These are phyloP conservation scores for Oreochromis tanganicae DNA, from an alignment of 2,113 vertebrate species.

Conservation along the genomic window DNA sequence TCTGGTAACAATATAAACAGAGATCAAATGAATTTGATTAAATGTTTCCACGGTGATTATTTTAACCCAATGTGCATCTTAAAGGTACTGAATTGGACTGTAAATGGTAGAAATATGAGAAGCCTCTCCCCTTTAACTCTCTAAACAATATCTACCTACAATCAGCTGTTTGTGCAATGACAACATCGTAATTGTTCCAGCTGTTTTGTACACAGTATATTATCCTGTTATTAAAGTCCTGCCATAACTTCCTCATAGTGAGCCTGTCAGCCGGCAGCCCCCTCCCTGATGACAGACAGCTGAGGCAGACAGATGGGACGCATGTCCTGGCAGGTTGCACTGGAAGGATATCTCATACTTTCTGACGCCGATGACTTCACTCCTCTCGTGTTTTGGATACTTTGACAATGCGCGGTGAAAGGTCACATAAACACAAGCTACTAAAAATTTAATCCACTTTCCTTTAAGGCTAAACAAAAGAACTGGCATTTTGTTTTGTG, in stretches of 20 bases:
- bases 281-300: conserved; percentile 11
- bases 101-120: background rate
- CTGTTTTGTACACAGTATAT: background rate
- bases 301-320: conserved; percentile 26
- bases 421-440: background rate
- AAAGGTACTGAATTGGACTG: background rate
- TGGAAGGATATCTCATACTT: background rate
- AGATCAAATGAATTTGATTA: background rate
- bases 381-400: background rate
- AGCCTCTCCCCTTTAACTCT: background rate
- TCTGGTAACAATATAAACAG: background rate
- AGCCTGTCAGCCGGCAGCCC: background rate
- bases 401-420: background rate
- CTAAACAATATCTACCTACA: background rate
- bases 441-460: background rate
- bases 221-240: background rate
- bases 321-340: conserved; percentile 1
- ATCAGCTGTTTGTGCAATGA: background rate
- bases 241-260: background rate
- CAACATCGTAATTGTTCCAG: background rate
- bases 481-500: background rate
- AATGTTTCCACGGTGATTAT: background rate
- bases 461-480: background rate
- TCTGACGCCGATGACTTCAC: background rate
- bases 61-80: background rate